These are phyloP conservation scores for Tachycineta bicolor DNA, from an alignment of 2,113 vertebrate genomes.

Conservation along the genomic window DNA sequence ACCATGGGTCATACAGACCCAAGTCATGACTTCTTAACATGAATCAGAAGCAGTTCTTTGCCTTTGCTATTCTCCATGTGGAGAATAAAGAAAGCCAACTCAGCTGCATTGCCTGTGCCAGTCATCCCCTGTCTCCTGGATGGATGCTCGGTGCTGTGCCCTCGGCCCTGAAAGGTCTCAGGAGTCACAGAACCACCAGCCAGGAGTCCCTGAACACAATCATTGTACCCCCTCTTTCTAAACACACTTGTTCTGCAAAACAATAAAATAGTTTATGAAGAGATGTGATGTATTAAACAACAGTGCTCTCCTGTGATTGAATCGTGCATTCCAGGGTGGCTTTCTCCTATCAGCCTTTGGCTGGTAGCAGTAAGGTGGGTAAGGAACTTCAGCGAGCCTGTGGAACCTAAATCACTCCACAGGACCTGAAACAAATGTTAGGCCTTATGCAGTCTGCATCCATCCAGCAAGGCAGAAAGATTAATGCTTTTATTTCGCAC, in stretches of 20 bases:
- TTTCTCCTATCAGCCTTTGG: neutral
- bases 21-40: neutral
- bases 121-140: neutral
- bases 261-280: conserved; percentile 1
- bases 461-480: neutral
- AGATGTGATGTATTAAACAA: neutral
- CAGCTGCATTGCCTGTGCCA: neutral
- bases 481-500: neutral
- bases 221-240: neutral
- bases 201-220: neutral
- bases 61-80: neutral
- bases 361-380: neutral
- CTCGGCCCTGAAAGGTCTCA: neutral
- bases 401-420: neutral
- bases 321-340: neutral
- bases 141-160: neutral
- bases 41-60: neutral
- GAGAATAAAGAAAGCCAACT: neutral
- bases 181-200: neutral
- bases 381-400: neutral
- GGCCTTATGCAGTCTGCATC: neutral
- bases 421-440: neutral
- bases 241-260: neutral
- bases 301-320: neutral
- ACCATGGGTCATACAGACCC: neutral